Evolutionary conservation across 1,140 invertebrate species (phyloP).

Genomic region (Samia ricini): DNA sequence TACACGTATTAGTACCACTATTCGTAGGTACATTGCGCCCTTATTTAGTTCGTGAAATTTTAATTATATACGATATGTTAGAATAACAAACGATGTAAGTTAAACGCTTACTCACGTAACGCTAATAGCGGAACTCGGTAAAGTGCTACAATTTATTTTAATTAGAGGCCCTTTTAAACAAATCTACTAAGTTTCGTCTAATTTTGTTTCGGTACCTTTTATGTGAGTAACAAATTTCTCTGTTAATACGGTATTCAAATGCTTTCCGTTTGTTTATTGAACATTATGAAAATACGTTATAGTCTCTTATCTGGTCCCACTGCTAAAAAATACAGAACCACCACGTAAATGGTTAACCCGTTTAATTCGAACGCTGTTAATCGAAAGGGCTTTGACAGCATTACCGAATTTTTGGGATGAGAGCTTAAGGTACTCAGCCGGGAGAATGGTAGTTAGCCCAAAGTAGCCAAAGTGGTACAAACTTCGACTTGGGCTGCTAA

Average conservation of each 20-base stretch:
- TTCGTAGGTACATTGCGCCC: background rate
- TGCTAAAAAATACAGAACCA: too few relatives aligned
- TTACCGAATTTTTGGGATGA: too few relatives aligned
- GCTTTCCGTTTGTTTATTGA: too few relatives aligned
- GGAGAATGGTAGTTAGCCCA: too few relatives aligned
- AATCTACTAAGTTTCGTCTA: background rate
- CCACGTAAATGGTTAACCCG: too few relatives aligned
- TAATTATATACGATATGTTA: slow-evolving; percentile 2
- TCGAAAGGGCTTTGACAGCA: too few relatives aligned
- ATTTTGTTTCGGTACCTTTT: background rate
- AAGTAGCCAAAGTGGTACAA: too few relatives aligned
- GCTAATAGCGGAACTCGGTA: slow-evolving; percentile 3
- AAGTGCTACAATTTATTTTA: slow-evolving; percentile 6
- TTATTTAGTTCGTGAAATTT: slow-evolving; percentile 5
- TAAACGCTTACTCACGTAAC: slow-evolving; percentile 8
- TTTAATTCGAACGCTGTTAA: too few relatives aligned
- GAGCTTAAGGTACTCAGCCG: too few relatives aligned
- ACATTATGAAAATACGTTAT: too few relatives aligned
- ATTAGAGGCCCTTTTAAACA: slow-evolving; percentile 6
- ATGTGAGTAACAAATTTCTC: background rate
- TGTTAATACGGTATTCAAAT: background rate
- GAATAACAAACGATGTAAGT: slow-evolving; percentile 1
- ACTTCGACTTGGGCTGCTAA: too few relatives aligned
- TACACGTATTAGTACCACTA: background rate
- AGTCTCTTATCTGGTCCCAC: too few relatives aligned